Conservation (phyloP, 2,113 vertebrate species). For the Ciconia maguari region DNA sequence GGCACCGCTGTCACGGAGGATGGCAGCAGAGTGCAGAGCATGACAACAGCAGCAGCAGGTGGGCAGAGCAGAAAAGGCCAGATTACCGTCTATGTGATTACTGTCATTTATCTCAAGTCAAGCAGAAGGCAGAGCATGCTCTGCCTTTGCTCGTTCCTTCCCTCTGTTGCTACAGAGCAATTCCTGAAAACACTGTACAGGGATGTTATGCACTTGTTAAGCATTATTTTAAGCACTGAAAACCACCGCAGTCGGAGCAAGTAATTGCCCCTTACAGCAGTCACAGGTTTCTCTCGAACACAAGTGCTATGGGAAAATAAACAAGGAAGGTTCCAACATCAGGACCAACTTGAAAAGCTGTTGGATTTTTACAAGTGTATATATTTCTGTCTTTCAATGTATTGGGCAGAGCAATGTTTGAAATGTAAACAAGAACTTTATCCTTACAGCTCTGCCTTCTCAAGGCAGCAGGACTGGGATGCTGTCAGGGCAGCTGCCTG, state of each 20-base stretch:
- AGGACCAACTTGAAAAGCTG: neutral
- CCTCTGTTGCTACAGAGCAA: neutral
- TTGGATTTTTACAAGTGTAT: neutral
- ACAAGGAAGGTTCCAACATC: neutral
- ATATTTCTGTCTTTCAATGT: neutral
- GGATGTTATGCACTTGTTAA: neutral
- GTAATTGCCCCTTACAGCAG: neutral
- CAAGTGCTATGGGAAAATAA: neutral
- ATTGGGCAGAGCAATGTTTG: neutral
- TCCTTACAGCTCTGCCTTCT: neutral
- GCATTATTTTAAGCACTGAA: neutral
- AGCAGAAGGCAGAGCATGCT: constrained; percentile 47
- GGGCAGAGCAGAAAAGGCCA: constrained; percentile 74
- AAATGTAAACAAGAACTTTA: neutral
- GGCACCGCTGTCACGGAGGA: constrained; percentile 57
- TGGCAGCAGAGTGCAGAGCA: constrained; percentile 61
- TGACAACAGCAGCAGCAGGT: constrained; percentile 75
- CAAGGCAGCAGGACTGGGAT: neutral
- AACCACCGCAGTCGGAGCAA: neutral
- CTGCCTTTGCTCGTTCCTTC: neutral
- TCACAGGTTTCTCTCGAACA: neutral
- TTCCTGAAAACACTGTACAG: neutral
- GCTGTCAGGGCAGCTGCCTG: neutral
- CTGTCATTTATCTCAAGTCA: constrained; percentile 68
- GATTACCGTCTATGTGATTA: constrained; percentile 64